Evolutionary conservation across 2,797 vertebrate species (phyloP), one percentile per base, ranked within the genome.

Genomic region (Amniataba percoides): DNA sequence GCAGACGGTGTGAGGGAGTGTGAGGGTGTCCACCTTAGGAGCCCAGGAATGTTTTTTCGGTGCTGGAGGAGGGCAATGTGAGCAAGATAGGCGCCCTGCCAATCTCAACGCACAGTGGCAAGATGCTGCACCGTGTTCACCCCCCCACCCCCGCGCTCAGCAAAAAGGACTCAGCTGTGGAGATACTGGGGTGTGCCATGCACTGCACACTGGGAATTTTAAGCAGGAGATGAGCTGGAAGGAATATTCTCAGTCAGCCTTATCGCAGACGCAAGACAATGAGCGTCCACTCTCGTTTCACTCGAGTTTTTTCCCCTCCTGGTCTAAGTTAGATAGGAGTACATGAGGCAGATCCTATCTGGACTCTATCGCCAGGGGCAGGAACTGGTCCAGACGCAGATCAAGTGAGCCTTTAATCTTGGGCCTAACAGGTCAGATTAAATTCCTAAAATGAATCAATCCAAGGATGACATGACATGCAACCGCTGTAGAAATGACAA

Each of bases 11-110:
- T 60, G 82, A 86, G 83, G 88, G 86, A 91, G 80, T 89, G 72
- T 72, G 86, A 83, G 83, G 71, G 71, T 66, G 63, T 88, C 83
- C 74, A 87, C 78, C 89, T 87, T 90, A 60, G 14, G 48, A 80
- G 68, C 39, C 60, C 64, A 74, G 84, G 92, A 95, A 94, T 95
- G 94, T 95, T 94, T 91, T 91, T 51, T 53, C 75, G 31, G 48
- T 27, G 19, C 68, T 58, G 71, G 77, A 85, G 82, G 88, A 89
- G 86, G 58, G 60, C 83, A 78, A 73, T 59, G 60, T 59, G 79
- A 83, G 79, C 14, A 69, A 83, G 74, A 79, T 60, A 83, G 78
- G 63, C 59, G 61, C 74, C 84, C 81, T 72, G 82, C 80, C 80
- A 75, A 48, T 79, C 77, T 63, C 56, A 7, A 36, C n/a, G 36